phyloP scores from a whole-genome alignment of 2,888 invertebrate species.

The Cataglyphis cursor region DNA sequence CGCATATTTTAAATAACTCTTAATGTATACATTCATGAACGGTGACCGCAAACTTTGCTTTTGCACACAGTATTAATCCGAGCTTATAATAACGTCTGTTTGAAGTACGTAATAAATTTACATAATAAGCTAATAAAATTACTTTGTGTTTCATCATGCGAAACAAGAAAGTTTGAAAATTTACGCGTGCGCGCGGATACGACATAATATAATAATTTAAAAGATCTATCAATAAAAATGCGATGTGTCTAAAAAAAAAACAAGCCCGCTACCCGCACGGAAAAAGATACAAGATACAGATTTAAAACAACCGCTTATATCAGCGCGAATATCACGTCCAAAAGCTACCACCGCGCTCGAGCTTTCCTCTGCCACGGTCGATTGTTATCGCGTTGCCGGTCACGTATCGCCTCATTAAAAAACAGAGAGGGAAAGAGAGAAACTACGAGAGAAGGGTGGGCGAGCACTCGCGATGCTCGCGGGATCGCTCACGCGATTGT shows the following conservation, averaged over 20 bases:
- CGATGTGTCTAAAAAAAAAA: background rate
- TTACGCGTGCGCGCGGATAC: background rate
- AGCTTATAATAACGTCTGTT: slow-evolving; percentile 18
- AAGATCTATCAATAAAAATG: background rate
- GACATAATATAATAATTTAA: background rate
- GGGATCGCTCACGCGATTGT: slow-evolving; percentile 74
- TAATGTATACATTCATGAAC: slow-evolving; percentile 48
- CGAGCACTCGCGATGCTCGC: slow-evolving; percentile 57
- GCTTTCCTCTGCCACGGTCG: slow-evolving; percentile 29
- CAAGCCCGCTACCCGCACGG: background rate
- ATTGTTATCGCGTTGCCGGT: slow-evolving; percentile 41
- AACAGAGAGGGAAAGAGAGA: slow-evolving; percentile 29
- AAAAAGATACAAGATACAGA: slow-evolving; percentile 15
- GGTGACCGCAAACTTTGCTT: slow-evolving; percentile 44
- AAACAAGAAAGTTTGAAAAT: background rate
- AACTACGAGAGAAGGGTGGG: slow-evolving; percentile 40
- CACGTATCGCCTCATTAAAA: slow-evolving; percentile 53
- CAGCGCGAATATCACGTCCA: slow-evolving; percentile 19
- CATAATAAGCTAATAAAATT: slow-evolving; percentile 17
- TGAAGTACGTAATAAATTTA: slow-evolving; percentile 22
- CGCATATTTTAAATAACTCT: slow-evolving; percentile 58
- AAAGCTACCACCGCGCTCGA: slow-evolving; percentile 25
- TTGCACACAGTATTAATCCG: slow-evolving; percentile 44
- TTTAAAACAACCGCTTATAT: slow-evolving; percentile 3
- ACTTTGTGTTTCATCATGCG: background rate